Base-by-base conservation (phyloP, 1,140 invertebrate species). In the Sipha flava region DNA sequence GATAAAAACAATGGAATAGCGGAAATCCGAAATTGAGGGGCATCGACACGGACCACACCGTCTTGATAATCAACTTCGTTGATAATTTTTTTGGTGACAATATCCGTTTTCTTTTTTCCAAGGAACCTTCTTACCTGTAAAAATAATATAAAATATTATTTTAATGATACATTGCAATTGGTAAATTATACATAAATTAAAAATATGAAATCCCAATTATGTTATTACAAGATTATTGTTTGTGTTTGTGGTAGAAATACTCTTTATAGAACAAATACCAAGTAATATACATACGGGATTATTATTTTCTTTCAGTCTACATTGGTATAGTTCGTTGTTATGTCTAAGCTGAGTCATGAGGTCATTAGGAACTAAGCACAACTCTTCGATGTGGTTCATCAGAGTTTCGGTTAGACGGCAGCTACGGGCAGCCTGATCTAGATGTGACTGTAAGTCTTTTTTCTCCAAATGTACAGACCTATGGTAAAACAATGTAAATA, bases 401-500 rank as follows among this genome's bases (percentile, higher is more conserved):
- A 96, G 83, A 54, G 91, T 90, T 84, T 93, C 92, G 2, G 93
- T 94, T 31, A 95, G 88, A 83, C 90, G 90, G 84, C 92, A 94
- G 79, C 93, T 94, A 81, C 92, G 89, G 3, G 92, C 93, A 2
- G 94, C 94, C 85, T 94, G 91, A 64, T 90, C 91, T 5, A 95
- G 88, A 86, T 96, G 92, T 6, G 91, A 90, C 83, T 88, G 88
- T 80, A 90, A 86, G 81, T 88, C 88, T 79, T 87, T 85, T 80
- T 90, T 83, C 84, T 88, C 84, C 21, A 81, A 80, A 45, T 81
- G 64, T 16, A 84, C 77, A 29, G 79, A 82, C 47, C 82, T 83
- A 37, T 34, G 40, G 79, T 79, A 80, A 37, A 80, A 43, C 9
- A 72, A 75, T 62, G n/a, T n/a, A n/a, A 21, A 49, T 59, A 81